Percentiles rank a stretch among this genome's conserved stretches.
phyloP scores from a whole-genome alignment of 2,888 invertebrate species.

The Hydrotaea diabolus region DNA sequence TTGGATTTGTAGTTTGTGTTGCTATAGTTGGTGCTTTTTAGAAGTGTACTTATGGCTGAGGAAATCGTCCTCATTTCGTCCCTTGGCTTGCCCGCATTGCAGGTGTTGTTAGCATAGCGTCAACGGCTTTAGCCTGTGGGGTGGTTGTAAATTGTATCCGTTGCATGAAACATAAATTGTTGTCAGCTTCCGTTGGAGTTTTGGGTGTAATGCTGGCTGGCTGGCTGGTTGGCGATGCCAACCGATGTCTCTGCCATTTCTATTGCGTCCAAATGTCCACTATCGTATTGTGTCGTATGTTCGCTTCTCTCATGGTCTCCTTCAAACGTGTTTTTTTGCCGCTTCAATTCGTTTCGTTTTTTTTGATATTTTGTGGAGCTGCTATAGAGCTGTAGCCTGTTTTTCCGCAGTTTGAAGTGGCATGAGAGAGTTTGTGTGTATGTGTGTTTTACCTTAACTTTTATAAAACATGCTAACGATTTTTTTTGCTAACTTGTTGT shows the following conservation, averaged over 20 bases:
- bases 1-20: constrained; percentile 38
- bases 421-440: neutral
- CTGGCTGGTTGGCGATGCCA: constrained; percentile 47
- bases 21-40: constrained; percentile 28
- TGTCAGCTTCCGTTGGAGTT: constrained; percentile 76
- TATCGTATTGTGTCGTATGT: constrained; percentile 65
- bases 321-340: constrained; percentile 3
- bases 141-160: constrained; percentile 79
- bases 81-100: constrained; percentile 63
- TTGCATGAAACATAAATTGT: constrained; percentile 77
- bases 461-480: constrained; percentile 40
- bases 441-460: constrained; percentile 50
- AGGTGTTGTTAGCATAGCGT: constrained; percentile 66
- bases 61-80: constrained; percentile 57
- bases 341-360: neutral
- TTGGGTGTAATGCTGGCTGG: constrained; percentile 44
- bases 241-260: constrained; percentile 46
- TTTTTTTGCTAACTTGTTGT: constrained; percentile 46
- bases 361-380: neutral
- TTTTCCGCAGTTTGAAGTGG: neutral
- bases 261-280: constrained; percentile 72
- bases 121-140: constrained; percentile 63
- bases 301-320: constrained; percentile 42
- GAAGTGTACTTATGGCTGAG: constrained; percentile 41
- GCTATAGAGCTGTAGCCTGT: neutral